Base-by-base conservation (phyloP, 2,888 invertebrate species). In the Chrysotoxum bicinctum region DNA sequence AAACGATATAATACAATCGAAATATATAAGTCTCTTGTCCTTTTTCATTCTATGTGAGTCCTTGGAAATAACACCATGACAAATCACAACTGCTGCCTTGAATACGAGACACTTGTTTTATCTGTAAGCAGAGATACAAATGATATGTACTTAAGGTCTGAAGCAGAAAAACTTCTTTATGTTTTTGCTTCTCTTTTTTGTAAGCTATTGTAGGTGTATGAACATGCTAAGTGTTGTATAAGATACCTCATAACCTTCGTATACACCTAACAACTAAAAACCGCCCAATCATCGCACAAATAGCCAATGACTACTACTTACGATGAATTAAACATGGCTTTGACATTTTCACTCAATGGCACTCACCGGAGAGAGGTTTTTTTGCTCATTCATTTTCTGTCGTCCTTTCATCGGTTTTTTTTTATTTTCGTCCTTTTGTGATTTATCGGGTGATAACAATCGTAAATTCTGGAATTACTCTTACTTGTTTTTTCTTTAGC, bases 401-500 rank as follows among this genome's bases (percentile, higher is more conserved):
- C n/a, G 23, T 56, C 14, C 26, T 30, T 21, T 43, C 6, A 19
- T 40, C 12, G 21, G 14, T 35, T 66, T 23, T 30, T 50, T 43
- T 62, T 52, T 16, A 12, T 62, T 50, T 48, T 64, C 14, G 58
- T 64, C 69, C 75, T 32, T 43, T 79, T 48, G 62, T 75, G 72
- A 79, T 75, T 84, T 79, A 84, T 79, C 76, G n/a, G 66, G 79
- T 79, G 79, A 70, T 68, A 72, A 21, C 75, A 79, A 76, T 84
- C 75, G 84, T 84, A 79, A 84, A 84, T 66, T 79, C 75, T 68
- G 45, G 75, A 79, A 84, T 84, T 84, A 72, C 75, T 70, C 66
- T 52, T 66, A 23, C 68, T 52, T 56, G 48, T 60, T 66, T 79
- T 66, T 66, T 70, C 52, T 66, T 66, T 48, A 21, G 21, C 35